Base-by-base conservation (phyloP, 2,797 vertebrate genomes). In the Loriculus beryllinus region DNA sequence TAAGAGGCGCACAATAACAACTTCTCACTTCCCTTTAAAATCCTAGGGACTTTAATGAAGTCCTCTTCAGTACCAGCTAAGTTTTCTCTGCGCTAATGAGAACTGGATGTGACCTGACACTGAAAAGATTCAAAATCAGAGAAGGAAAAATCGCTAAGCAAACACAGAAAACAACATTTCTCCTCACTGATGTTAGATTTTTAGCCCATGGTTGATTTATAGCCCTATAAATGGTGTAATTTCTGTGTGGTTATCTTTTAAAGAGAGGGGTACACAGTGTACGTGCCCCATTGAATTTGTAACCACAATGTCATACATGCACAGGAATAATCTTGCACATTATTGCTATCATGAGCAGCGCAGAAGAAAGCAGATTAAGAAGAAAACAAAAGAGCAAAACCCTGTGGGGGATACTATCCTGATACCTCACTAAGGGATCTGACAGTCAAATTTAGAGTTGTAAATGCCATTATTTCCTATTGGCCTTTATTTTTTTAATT, bases 281-380 rank as follows among this genome's bases (percentile, higher is more conserved):
- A 7, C 9, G 1, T 1, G 2, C 14, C n/a, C n/a, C 40, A 12
- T 0, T 1, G 12, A n/a, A 37, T 23, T 2, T 7, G 12, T 35
- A 62, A 16, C 42, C 12, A 0, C 2, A 13, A n/a, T 31, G 7
- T 31, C 51, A 26, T 12, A 22, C 16, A 25, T 2, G 12, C 23
- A 42, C 20, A 21, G 43, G 31, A 49, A 29, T 3, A 15, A 17
- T 6, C 74, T 31, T 52, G 29, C n/a, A 67, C 28, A 31, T 9
- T 62, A 43, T 10, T 64, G 26, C 9, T 12, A 28, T 17, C 22
- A 23, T 4, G 7, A 76, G 51, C 40, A 57, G 18, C 16, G 28
- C 0, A 1, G 33, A 0, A 56, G 52, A 40, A 54, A 71, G 56
- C 8, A 23, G 14, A 47, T 8, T 14, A 45, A 65, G 19, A 40